A percentile compares a stretch with the other conserved stretches of the same genome.
These are phyloP conservation scores for Pheosia gnoma DNA, from an alignment of 2,888 invertebrate genomes.

Conservation along the genomic window DNA sequence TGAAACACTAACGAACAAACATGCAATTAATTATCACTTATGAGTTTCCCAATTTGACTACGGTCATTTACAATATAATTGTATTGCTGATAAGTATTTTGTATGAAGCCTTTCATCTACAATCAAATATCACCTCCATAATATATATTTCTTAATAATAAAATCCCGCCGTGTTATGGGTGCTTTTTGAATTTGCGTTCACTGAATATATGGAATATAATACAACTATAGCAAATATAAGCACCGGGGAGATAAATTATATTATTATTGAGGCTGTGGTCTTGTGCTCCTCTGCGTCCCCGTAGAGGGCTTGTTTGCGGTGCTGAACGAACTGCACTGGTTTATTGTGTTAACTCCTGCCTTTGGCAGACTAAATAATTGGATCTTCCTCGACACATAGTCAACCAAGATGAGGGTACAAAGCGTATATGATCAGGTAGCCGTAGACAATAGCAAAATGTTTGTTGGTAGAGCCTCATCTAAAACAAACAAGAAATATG, in stretches of 20 bases:
- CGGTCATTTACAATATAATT: not conserved
- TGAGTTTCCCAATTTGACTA: not conserved
- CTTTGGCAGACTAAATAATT: constrained; percentile 32
- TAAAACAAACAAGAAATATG: too few species aligned
- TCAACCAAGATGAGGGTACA: not conserved
- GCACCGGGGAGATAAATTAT: constrained; percentile 22
- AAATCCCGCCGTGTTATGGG: too few species aligned
- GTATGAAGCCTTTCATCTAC: too few species aligned
- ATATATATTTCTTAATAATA: too few species aligned
- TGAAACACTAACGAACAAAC: constrained; percentile 26
- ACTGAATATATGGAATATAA: too few species aligned
- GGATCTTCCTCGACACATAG: constrained; percentile 16
- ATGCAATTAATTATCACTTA: not conserved
- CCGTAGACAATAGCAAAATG: too few species aligned
- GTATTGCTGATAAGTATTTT: not conserved
- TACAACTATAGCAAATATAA: constrained; percentile 18
- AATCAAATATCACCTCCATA: too few species aligned
- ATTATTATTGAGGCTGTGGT: constrained; percentile 36
- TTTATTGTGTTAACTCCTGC: constrained; percentile 39
- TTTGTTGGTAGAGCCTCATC: too few species aligned
- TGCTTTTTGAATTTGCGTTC: too few species aligned
- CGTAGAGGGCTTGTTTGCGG: constrained; percentile 40
- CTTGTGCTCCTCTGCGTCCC: constrained; percentile 29
- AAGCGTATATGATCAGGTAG: not conserved
- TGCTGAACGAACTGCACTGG: constrained; percentile 25